Base-by-base conservation (phyloP, 1,140 invertebrate species). In the Halictus rubicundus region DNA sequence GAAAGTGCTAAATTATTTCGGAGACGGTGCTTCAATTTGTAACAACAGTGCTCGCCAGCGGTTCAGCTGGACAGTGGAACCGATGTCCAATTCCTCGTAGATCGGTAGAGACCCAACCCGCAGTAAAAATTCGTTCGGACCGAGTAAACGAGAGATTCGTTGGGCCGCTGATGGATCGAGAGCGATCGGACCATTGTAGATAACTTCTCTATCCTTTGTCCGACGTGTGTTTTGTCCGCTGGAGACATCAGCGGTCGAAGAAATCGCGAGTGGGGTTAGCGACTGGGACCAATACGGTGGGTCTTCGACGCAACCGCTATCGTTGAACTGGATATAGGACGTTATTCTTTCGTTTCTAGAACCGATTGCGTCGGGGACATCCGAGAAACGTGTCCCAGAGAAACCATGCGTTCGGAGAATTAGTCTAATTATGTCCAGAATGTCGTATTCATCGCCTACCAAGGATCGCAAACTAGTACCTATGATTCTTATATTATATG, bases 401-500 rank as follows among this genome's bases (percentile, higher is more conserved):
- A 49, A 60, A 46, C 54, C 57, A 46, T 60, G 81, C 60, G 78
- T 68, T 73, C 59, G 57, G 61, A 69, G 75, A 75, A 32, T 77
- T 84, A 85, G 83, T 42, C 60, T 76, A 83, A 76, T 75, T 84
- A 66, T 78, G 78, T 87, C 74, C 82, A 81, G 82, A 89, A 84
- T 84, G 87, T 91, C 85, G 88, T 92, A 92, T 87, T 92, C 87
- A 85, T 89, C 83, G 82, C 86, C 88, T 89, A 87, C 82, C 88
- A 89, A 91, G 84, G 83, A 92, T 88, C 77, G 86, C 89, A 89
- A 85, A 92, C 90, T 90, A 89, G 86, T 90, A 91, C 82, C 87
- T 90, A 90, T 88, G 88, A 89, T 91, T 91, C 89, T 89, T 90
- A 86, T 85, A 88, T 84, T 91, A 80, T 89, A 90, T 89, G 87